Base-by-base conservation (phyloP, 1,140 invertebrate species). In the Pseudomyrmex concolor region DNA sequence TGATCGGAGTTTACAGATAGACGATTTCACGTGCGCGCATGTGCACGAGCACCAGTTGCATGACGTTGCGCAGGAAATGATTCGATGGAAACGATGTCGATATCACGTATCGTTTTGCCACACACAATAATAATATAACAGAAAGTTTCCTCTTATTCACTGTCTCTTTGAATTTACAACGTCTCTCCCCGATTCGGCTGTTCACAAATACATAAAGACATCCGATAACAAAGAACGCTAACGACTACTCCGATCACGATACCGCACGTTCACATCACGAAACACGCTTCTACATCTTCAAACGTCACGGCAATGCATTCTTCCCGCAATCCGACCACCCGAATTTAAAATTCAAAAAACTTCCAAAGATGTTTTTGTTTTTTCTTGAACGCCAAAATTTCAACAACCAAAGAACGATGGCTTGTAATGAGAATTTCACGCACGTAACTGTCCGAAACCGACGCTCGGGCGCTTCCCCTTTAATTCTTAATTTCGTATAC, bases 11-110 rank as follows among this genome's bases (percentile, higher is more conserved):
- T 70, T 70, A 70, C 12, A 10, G 66, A 78, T 54, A 78, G 76
- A 78, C 10, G 19, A 78, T 80, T 59, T 70, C 54, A 71, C 54
- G 19, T 59, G 43, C 67, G 76, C 76, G 76, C 60, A 68, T 77
- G 74, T 80, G 78, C 59, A 55, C 72, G 34, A 86, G 86, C 85
- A 89, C 90, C 89, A 91, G 89, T 90, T 90, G 89, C 89, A 85
- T 57, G 67, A 88, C 64, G 70, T 60, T 67, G 60, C 51, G 64
- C 57, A 54, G 64, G 54, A 66, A 71, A 83, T 83, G 59, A 25
- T 50, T 22, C 64, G 45, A 55, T 55, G 64, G 45, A 43, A 25
- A 74, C 12, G 22, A 60, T 63, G n/a, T 72, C 54, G 7, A n/a
- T 55, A 25, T 50, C n/a, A 64, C 54, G 45, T 10, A 48, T 43